Percentiles rank a stretch among this genome's conserved stretches.
Conservation (phyloP, 2,888 invertebrate genomes). For the Nudaria mundana region DNA sequence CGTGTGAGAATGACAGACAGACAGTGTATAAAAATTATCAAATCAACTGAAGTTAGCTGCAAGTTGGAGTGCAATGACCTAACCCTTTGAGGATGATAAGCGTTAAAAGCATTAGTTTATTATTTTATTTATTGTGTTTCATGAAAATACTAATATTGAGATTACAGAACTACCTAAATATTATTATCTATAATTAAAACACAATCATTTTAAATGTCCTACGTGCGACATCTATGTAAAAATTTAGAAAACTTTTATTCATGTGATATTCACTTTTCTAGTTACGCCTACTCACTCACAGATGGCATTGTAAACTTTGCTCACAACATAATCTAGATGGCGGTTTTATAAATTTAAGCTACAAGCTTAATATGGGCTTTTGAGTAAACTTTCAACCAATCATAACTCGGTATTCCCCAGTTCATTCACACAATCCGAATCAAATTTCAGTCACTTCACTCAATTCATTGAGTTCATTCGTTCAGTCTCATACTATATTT, state of each 20-base stretch:
- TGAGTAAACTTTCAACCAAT: constrained; percentile 18
- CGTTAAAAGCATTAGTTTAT: no score
- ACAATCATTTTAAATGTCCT: neutral
- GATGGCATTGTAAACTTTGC: neutral
- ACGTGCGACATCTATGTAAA: neutral
- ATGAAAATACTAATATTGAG: no score
- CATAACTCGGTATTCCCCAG: constrained; percentile 18
- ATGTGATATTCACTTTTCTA: neutral
- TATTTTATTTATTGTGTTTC: no score
- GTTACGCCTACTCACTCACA: neutral
- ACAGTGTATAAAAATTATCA: constrained; percentile 18
- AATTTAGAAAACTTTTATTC: neutral
- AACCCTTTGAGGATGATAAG: constrained; percentile 20
- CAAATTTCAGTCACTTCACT: constrained; percentile 13
- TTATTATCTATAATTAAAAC: neutral
- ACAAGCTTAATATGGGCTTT: constrained; percentile 3
- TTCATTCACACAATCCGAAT: constrained; percentile 23
- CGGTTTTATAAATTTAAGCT: neutral
- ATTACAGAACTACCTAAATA: no score
- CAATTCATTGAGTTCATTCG: no score
- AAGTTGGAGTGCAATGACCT: constrained; percentile 18
- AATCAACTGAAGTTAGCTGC: constrained; percentile 32
- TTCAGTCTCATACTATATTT: constrained; percentile 45
- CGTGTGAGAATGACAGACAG: constrained; percentile 34
- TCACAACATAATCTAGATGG: constrained; percentile 15